Base-by-base conservation (phyloP, 2,797 vertebrate genomes). In the Hapalemur alaotrensis region DNA sequence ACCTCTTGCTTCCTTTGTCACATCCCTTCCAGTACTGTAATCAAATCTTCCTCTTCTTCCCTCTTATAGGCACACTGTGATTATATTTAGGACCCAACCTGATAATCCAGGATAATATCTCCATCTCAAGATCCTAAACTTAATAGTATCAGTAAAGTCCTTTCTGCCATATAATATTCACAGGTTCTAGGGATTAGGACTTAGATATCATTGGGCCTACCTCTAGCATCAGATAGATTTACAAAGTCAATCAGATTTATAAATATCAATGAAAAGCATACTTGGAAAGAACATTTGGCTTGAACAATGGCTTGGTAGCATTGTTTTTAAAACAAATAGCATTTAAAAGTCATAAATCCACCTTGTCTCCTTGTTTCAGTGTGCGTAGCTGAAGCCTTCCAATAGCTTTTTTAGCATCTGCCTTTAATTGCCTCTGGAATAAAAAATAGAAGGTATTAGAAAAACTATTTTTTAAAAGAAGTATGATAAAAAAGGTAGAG, bases 331-430 rank as follows among this genome's bases (percentile, higher is more conserved):
- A 93, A 95, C 38, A 73, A 85, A 70, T 22, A 82, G 25, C n/a
- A 88, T 89, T 41, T 97, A 1, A 32, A 22, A 67, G 57, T 72
- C 35, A 83, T 65, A 78, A 63, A 65, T 86, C 46, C 98, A 99
- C 99, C 99, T 99, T 99, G 87, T 99, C 99, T 54, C 98, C 99
- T 75, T 98, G 98, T 96, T 99, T 99, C 95, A 99, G 97, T 1
- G 98, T 99, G 63, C 99, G 99, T 15, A 99, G 98, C 72, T 99
- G 96, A 79, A 99, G 98, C 43, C 98, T 99, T 32, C 98, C 90
- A 5, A 99, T 99, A 5, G 99, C 99, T 90, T 99, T 99, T 98
- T 99, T 99, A 1, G 99, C 99, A 98, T 98, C 99, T 2, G 98
- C 98, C 98, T 99, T 99, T 92, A 99, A 98, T 80, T 92, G 98